Evolutionary conservation across 2,797 vertebrate genomes (phyloP).

Genomic region (Neosilurus mollespiculum): DNA sequence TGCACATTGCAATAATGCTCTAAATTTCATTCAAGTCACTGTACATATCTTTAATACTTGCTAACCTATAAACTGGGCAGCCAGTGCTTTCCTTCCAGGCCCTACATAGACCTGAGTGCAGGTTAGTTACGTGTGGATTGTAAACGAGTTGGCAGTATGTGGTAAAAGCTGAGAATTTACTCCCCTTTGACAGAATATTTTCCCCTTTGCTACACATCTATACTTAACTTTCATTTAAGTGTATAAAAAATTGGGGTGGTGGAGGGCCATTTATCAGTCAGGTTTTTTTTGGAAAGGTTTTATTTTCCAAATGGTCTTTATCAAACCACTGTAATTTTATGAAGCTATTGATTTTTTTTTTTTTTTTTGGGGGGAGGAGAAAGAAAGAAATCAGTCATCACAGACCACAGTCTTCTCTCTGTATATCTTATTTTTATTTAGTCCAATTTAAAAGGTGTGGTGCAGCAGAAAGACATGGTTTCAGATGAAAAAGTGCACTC

Average conservation of each 20-base stretch:
- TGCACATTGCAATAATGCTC: too few species aligned
- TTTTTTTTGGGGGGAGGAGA: background rate
- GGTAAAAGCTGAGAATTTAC: too few species aligned
- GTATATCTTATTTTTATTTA: conserved; percentile 49
- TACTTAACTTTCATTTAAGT: too few species aligned
- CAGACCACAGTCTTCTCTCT: background rate
- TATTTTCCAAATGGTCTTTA: background rate
- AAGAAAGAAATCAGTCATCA: background rate
- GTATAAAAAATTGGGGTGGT: background rate
- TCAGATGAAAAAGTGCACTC: conserved; percentile 54
- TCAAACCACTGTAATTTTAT: background rate
- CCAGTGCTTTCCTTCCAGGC: too few species aligned
- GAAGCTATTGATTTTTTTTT: background rate
- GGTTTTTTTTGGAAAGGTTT: background rate
- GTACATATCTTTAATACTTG: too few species aligned
- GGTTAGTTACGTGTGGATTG: too few species aligned
- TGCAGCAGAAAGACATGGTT: conserved; percentile 35
- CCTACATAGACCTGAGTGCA: too few species aligned
- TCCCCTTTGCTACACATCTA: too few species aligned
- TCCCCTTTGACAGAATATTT: too few species aligned
- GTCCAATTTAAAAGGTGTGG: conserved; percentile 45
- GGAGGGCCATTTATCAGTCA: background rate
- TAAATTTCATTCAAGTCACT: too few species aligned
- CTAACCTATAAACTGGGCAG: too few species aligned
- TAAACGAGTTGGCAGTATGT: too few species aligned